Evolutionary conservation across 2,888 invertebrate species (phyloP).

Genomic region (Trichopria drosophilae): DNA sequence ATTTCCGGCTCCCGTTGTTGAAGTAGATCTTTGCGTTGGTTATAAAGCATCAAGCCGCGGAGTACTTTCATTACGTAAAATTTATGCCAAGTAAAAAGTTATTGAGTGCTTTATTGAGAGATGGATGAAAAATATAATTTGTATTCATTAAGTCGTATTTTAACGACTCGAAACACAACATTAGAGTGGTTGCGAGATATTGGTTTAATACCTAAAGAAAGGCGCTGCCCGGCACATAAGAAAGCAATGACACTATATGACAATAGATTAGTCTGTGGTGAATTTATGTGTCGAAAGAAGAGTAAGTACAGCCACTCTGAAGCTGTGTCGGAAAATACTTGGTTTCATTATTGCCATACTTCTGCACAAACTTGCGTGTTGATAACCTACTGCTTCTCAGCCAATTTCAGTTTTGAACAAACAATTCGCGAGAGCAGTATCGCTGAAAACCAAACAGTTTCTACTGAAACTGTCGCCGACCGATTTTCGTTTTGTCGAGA

Average conservation of each 20-base stretch:
- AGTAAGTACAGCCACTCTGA: slow-evolving; percentile 18
- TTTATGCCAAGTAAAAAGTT: no score
- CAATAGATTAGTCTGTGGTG: slow-evolving; percentile 4
- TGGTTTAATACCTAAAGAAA: slow-evolving; percentile 15
- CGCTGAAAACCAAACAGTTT: slow-evolving; percentile 8
- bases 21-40: no score
- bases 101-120: neutral
- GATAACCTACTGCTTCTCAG: slow-evolving; percentile 17
- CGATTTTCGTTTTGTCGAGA: slow-evolving; percentile 26
- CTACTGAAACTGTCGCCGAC: slow-evolving; percentile 18
- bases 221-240: slow-evolving; percentile 15
- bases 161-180: slow-evolving; percentile 9
- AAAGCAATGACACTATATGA: slow-evolving; percentile 17
- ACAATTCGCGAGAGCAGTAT: slow-evolving; percentile 20
- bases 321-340: slow-evolving; percentile 19
- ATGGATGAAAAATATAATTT: slow-evolving; percentile 17
- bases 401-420: slow-evolving; percentile 12
- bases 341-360: slow-evolving; percentile 17
- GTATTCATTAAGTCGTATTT: slow-evolving; percentile 12
- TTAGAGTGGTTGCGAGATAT: slow-evolving; percentile 24
- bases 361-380: slow-evolving; percentile 12
- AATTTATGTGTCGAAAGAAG: slow-evolving; percentile 22
- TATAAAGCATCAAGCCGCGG: no score
- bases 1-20: no score
- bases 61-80: no score